These are phyloP conservation scores for Dryas iulia DNA, from an alignment of 1,140 invertebrate genomes.

Conservation along the genomic window DNA sequence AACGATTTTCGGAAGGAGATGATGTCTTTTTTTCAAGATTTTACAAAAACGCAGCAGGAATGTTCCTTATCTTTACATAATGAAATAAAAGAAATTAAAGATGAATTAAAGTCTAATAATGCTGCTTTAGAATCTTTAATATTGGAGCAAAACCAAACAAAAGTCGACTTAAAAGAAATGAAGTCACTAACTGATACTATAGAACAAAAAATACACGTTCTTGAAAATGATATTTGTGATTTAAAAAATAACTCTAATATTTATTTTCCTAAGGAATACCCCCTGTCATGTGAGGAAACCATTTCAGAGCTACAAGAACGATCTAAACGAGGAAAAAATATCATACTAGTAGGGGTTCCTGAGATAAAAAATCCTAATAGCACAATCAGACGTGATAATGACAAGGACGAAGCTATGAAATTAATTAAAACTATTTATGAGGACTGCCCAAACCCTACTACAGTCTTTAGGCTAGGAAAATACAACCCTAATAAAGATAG, in stretches of 20 bases:
- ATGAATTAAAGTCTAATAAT: conserved; percentile 17
- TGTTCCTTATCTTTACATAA: conserved; percentile 12
- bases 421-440: conserved; percentile 12
- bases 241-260: conserved; percentile 11
- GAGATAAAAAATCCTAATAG: not conserved
- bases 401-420: too few species aligned
- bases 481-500: conserved; percentile 19
- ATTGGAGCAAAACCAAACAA: conserved; percentile 14
- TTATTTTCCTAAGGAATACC: conserved; percentile 12
- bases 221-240: conserved; percentile 16
- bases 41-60: conserved; percentile 12
- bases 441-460: conserved; percentile 20
- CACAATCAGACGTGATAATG: conserved; percentile 3
- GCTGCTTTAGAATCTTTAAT: conserved; percentile 9
- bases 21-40: conserved; percentile 13
- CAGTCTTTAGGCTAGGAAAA: conserved; percentile 21
- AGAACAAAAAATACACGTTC: conserved; percentile 15
- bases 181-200: conserved; percentile 5
- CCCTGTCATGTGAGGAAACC: conserved; percentile 9
- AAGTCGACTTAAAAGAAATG: too few species aligned
- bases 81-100: conserved; percentile 4
- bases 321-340: conserved; percentile 17
- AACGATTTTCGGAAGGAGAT: conserved; percentile 6
- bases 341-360: conserved; percentile 21
- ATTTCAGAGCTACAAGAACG: conserved; percentile 16